Evolutionary conservation across 1,140 invertebrate genomes (phyloP).

Genomic region (Battus philenor): DNA sequence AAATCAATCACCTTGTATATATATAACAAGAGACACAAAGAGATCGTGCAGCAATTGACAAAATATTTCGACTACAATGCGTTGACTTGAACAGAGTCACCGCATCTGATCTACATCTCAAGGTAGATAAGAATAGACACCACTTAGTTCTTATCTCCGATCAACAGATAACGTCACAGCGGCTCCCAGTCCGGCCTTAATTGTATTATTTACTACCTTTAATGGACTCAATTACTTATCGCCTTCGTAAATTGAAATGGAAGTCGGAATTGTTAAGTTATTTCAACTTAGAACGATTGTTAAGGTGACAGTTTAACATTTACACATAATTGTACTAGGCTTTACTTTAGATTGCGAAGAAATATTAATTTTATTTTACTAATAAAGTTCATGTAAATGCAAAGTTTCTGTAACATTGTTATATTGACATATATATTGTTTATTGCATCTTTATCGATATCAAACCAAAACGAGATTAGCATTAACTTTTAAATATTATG

Average conservation of each 20-base stretch:
- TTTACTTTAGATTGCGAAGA: too few species aligned
- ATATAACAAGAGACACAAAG: too few species aligned
- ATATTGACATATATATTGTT: too few species aligned
- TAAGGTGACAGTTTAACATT: not conserved
- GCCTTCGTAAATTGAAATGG: slow-evolving; percentile 1
- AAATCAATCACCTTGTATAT: too few species aligned
- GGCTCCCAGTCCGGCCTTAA: not conserved
- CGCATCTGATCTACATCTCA: slow-evolving; percentile 12
- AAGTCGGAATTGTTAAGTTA: not conserved
- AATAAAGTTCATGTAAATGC: too few species aligned
- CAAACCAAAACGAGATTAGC: too few species aligned
- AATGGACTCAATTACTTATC: slow-evolving; percentile 11
- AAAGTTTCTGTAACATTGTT: too few species aligned
- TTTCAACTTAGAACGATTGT: not conserved
- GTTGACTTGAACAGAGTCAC: not conserved
- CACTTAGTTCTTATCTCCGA: slow-evolving; percentile 6
- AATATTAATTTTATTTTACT: too few species aligned
- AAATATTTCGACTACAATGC: slow-evolving; percentile 4
- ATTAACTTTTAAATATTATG: too few species aligned
- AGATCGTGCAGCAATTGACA: too few species aligned
- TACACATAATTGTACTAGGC: too few species aligned
- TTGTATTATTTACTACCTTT: slow-evolving; percentile 4
- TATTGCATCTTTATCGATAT: too few species aligned
- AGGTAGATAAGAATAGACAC: not conserved
- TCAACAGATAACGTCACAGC: not conserved